Conservation (phyloP, 1,140 invertebrate genomes). For the Cheumatopsyche charites region DNA sequence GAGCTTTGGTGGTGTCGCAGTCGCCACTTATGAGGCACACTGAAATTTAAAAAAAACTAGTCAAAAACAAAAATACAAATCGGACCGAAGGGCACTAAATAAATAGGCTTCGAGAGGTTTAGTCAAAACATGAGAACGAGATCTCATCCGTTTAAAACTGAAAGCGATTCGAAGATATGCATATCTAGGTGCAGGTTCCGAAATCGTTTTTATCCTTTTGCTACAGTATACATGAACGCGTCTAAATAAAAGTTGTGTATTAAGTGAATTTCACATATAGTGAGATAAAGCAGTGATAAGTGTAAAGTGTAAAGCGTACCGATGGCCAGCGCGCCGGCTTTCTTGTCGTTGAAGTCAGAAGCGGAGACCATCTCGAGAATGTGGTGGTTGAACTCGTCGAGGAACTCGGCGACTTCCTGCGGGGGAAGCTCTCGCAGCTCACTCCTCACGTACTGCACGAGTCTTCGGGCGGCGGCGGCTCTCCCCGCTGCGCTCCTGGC, state of each 20-base stretch:
- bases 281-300: too few species aligned
- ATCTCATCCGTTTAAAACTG: too few species aligned
- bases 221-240: too few species aligned
- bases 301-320: too few species aligned
- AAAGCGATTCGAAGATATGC: too few species aligned
- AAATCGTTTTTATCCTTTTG: too few species aligned
- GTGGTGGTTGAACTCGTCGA: conserved; percentile 95
- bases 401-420: conserved; percentile 87
- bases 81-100: too few species aligned
- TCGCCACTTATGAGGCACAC: conserved; percentile 92
- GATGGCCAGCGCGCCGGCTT: conserved; percentile 94
- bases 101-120: too few species aligned
- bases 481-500: conserved; percentile 85
- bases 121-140: too few species aligned
- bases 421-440: conserved; percentile 90
- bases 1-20: conserved; percentile 87
- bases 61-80: neutral
- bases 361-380: conserved; percentile 96
- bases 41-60: conserved; percentile 56
- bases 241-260: too few species aligned
- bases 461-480: conserved; percentile 82
- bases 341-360: conserved; percentile 91
- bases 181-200: too few species aligned
- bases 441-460: conserved; percentile 90
- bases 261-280: too few species aligned